Conservation (phyloP, 2,888 invertebrate genomes). For the Arenicola marina region DNA sequence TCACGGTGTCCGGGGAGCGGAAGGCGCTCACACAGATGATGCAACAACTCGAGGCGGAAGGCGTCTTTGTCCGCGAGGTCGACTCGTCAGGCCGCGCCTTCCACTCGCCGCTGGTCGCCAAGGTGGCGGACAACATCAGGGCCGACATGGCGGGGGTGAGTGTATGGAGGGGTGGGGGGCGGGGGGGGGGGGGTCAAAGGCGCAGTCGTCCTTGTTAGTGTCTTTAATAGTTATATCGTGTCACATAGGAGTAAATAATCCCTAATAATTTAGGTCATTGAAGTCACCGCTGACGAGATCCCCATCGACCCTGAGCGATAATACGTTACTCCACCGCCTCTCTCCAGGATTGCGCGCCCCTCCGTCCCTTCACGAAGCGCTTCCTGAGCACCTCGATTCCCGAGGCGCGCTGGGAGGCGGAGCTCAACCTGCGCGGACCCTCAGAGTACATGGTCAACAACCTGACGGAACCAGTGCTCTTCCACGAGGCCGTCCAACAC, state of each 20-base stretch:
- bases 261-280: too few relatives aligned
- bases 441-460: conserved; percentile 93
- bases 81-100: conserved; percentile 90
- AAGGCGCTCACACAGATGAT: conserved; percentile 67
- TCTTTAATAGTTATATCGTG: too few relatives aligned
- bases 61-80: conserved; percentile 82
- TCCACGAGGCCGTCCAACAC: conserved; percentile 79
- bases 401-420: conserved; percentile 73
- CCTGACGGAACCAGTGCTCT: conserved; percentile 84
- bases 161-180: too few relatives aligned
- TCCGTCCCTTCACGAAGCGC: not conserved
- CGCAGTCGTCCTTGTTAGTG: too few relatives aligned
- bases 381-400: conserved; percentile 88
- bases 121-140: conserved; percentile 49
- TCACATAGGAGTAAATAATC: too few relatives aligned
- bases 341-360: too few relatives aligned
- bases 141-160: too few relatives aligned
- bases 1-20: conserved; percentile 87
- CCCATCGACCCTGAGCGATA: too few relatives aligned
- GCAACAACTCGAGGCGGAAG: conserved; percentile 66
- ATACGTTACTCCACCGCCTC: too few relatives aligned
- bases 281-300: too few relatives aligned
- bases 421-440: conserved; percentile 78
- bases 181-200: too few relatives aligned
- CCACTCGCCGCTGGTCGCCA: conserved; percentile 77